A percentile compares a stretch with the other conserved stretches of the same genome.
Evolutionary conservation across 2,797 vertebrate species (phyloP).

Genomic region (Gymnoscopelus braueri): DNA sequence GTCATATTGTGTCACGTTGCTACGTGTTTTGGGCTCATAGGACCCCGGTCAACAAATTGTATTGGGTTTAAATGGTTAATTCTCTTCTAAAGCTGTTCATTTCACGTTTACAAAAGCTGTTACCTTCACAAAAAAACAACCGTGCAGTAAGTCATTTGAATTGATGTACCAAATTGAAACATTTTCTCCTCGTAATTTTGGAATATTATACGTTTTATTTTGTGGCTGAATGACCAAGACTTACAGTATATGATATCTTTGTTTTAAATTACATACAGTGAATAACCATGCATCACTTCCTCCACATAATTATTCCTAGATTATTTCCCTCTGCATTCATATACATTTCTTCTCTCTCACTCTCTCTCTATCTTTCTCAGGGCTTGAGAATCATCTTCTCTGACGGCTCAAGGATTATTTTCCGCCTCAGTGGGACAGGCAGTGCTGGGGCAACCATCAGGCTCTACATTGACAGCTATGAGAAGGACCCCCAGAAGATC

Average conservation of each 20-base stretch:
- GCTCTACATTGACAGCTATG: conserved; percentile 98
- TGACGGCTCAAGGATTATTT: conserved; percentile 95
- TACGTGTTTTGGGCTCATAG: too few relatives aligned
- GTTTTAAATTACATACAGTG: not conserved
- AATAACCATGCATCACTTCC: conserved; percentile 3
- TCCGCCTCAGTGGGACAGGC: conserved; percentile 96
- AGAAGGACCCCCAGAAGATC: conserved; percentile 92
- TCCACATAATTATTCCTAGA: conserved; percentile 14
- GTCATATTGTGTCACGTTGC: too few relatives aligned
- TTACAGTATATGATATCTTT: not conserved
- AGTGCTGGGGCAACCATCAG: conserved; percentile 94
- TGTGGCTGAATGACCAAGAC: conserved; percentile 1
- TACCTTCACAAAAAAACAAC: too few relatives aligned
- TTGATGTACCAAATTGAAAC: too few relatives aligned
- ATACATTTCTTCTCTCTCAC: conserved; percentile 8
- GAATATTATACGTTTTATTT: not conserved
- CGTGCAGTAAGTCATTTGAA: too few relatives aligned
- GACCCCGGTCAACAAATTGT: too few relatives aligned
- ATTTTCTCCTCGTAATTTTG: not conserved
- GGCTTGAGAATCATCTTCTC: conserved; percentile 94
- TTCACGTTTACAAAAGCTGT: too few relatives aligned
- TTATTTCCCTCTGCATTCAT: conserved; percentile 13
- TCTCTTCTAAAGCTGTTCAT: too few relatives aligned
- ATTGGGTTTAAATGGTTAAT: too few relatives aligned
- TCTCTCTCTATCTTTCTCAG: conserved; percentile 70